Evolutionary conservation across 2,888 invertebrate genomes (phyloP).

Genomic region (Hemicrepidius hirtus): DNA sequence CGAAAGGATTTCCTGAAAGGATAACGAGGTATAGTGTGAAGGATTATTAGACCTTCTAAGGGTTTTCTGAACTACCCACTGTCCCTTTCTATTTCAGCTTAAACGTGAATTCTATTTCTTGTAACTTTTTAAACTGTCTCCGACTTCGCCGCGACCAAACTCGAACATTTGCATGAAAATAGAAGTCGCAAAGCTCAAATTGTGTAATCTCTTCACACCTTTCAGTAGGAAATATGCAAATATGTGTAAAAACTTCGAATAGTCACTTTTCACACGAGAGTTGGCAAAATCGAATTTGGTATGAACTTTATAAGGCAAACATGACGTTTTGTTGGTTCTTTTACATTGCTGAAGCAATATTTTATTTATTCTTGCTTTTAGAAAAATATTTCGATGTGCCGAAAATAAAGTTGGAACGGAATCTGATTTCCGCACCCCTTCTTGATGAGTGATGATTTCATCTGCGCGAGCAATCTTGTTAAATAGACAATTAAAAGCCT

Average conservation of each 20-base stretch:
- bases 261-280: conserved; percentile 62
- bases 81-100: conserved; percentile 6
- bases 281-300: conserved; percentile 62
- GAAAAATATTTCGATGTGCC: neutral
- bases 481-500: conserved; percentile 60
- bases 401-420: conserved; percentile 13
- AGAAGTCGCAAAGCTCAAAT: conserved; percentile 8
- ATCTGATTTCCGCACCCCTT: conserved; percentile 42
- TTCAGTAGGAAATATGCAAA: conserved; percentile 46
- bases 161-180: conserved; percentile 21
- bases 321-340: conserved; percentile 27
- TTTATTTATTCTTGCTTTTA: conserved; percentile 18
- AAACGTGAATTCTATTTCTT: conserved; percentile 23
- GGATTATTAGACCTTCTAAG: conserved; percentile 31
- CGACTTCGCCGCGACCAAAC: neutral
- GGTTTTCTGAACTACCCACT: conserved; percentile 22
- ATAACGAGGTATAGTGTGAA: conserved; percentile 40
- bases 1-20: conserved; percentile 37
- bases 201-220: conserved; percentile 12
- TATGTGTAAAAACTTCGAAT: conserved; percentile 55
- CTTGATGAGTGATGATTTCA: conserved; percentile 26
- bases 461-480: conserved; percentile 37
- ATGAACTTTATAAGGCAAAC: conserved; percentile 52
- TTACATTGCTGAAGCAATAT: neutral
- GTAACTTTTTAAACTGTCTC: conserved; percentile 9